Percentiles rank a stretch among this genome's conserved stretches.
Conservation (phyloP, 1,140 invertebrate species). For the Euwallacea fornicatus region DNA sequence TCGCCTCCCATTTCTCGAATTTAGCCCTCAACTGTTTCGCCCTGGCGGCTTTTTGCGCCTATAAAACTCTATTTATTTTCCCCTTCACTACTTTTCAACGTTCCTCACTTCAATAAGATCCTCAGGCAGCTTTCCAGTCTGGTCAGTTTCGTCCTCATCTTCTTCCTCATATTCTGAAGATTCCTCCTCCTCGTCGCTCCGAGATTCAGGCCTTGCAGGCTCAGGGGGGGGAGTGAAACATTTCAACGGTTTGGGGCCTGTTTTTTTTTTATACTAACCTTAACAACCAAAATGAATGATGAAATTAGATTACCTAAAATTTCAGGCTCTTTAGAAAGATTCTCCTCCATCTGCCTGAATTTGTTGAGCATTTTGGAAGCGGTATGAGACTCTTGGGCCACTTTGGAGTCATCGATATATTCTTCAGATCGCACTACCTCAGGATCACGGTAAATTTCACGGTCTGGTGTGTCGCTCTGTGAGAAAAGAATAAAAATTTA, state of each 20-base stretch:
- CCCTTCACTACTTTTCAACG: neutral
- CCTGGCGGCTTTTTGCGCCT: constrained; percentile 77
- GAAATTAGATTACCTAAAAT: constrained; percentile 55
- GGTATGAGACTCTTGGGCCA: constrained; percentile 70
- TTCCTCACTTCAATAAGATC: constrained; percentile 40
- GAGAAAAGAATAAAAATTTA: constrained; percentile 20
- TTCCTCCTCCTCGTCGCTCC: constrained; percentile 55
- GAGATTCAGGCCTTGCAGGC: constrained; percentile 57
- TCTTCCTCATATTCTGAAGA: constrained; percentile 60
- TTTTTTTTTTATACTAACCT: neutral
- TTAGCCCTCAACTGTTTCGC: constrained; percentile 86
- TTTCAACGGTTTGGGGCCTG: constrained; percentile 79
- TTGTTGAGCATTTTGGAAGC: constrained; percentile 81
- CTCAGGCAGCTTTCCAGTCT: constrained; percentile 48
- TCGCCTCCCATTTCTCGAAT: constrained; percentile 88
- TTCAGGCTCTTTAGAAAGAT: constrained; percentile 60
- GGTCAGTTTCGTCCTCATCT: constrained; percentile 60
- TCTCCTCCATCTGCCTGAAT: constrained; percentile 85
- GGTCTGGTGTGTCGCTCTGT: constrained; percentile 67
- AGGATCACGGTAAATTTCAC: constrained; percentile 76
- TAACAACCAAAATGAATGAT: neutral
- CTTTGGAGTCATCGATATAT: constrained; percentile 59
- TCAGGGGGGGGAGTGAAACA: constrained; percentile 86
- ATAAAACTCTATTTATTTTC: constrained; percentile 34
- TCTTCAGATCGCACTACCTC: constrained; percentile 70